Conservation (phyloP, 2,797 vertebrate species). For the Bucorvus abyssinicus region DNA sequence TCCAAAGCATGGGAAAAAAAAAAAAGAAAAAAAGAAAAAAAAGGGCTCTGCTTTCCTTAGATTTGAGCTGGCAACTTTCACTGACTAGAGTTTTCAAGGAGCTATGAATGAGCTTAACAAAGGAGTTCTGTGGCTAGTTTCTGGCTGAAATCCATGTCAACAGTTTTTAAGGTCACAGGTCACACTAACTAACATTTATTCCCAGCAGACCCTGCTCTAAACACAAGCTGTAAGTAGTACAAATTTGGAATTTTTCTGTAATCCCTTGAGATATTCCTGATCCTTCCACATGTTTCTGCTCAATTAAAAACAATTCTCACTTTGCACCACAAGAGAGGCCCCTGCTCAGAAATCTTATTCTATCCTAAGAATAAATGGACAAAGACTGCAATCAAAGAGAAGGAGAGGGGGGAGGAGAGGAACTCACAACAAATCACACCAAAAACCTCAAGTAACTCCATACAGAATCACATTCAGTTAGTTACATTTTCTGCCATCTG, state of each 20-base stretch:
- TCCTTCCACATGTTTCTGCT: slow-evolving; percentile 99
- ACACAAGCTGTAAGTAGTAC: slow-evolving; percentile 94
- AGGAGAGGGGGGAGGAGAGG: slow-evolving; percentile 70
- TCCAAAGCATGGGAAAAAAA: slow-evolving; percentile 95
- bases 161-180: slow-evolving; percentile 97
- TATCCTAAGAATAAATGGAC: slow-evolving; percentile 76
- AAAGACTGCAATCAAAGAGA: slow-evolving; percentile 77
- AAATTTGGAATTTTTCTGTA: slow-evolving; percentile 95
- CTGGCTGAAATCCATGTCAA: slow-evolving; percentile 98
- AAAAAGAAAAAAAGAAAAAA: slow-evolving; percentile 58
- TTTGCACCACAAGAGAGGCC: slow-evolving; percentile 86
- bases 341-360: slow-evolving; percentile 72
- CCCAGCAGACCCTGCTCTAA: slow-evolving; percentile 96
- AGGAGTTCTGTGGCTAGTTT: slow-evolving; percentile 97
- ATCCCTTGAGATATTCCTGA: slow-evolving; percentile 99
- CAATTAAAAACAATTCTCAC: slow-evolving; percentile 99
- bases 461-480: slow-evolving; percentile 71
- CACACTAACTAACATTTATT: slow-evolving; percentile 99
- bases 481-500: slow-evolving; percentile 72
- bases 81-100: slow-evolving; percentile 89
- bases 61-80: slow-evolving; percentile 94
- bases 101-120: slow-evolving; percentile 99
- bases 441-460: slow-evolving; percentile 76
- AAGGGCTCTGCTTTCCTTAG: slow-evolving; percentile 85
- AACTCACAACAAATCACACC: slow-evolving; percentile 75